phyloP scores from a whole-genome alignment of 1,140 invertebrate species.

The Drosophila navojoa region DNA sequence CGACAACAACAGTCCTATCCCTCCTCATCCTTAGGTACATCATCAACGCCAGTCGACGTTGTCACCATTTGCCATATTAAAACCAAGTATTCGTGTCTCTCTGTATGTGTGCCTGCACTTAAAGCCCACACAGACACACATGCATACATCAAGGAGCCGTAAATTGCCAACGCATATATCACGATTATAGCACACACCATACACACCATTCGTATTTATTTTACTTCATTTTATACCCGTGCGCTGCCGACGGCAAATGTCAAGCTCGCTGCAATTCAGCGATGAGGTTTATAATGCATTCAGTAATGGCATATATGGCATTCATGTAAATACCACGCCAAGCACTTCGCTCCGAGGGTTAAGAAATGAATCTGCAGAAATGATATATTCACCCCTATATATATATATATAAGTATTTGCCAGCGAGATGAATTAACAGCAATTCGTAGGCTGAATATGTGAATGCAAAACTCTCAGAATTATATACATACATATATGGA shows the following conservation, averaged over 20 bases:
- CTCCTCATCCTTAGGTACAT: constrained; percentile 49
- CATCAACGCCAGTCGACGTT: constrained; percentile 49
- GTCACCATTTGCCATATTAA: constrained; percentile 70
- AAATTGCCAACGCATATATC: constrained; percentile 78
- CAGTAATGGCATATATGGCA: constrained; percentile 32
- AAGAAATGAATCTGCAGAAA: constrained; percentile 13
- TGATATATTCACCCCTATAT: neutral
- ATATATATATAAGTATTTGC: neutral
- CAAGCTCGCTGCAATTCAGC: constrained; percentile 27
- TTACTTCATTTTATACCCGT: constrained; percentile 68
- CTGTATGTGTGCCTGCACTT: constrained; percentile 27
- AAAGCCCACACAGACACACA: constrained; percentile 44
- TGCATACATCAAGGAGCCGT: constrained; percentile 51
- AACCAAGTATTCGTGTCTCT: constrained; percentile 41
- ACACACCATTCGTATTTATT: constrained; percentile 65
- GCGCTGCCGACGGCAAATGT: constrained; percentile 11
- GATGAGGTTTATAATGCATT: constrained; percentile 36
- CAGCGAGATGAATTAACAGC: neutral
- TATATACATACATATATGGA: too few relatives aligned
- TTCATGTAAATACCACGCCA: neutral
- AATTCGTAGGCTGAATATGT: neutral
- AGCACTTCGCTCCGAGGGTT: neutral
- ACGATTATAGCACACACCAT: constrained; percentile 65
- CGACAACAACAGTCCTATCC: constrained; percentile 53
- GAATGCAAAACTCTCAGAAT: too few relatives aligned